Evolutionary conservation across 1,140 invertebrate species (phyloP).

Genomic region (Anoplolepis gracilipes): DNA sequence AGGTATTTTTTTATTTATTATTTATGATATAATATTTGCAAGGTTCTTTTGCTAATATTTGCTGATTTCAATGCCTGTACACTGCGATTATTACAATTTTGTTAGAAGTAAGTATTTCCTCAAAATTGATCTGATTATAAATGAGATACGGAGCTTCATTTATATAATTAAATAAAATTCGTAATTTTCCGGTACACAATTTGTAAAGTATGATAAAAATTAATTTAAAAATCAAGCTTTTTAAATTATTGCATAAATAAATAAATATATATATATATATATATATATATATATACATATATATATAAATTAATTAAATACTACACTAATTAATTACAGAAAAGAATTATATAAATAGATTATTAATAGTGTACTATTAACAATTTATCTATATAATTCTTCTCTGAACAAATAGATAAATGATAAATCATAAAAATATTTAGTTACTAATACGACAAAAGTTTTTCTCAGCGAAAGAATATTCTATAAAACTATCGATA

Average conservation of each 20-base stretch:
- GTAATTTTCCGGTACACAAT: background rate
- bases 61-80: background rate
- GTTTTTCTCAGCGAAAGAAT: background rate
- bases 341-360: no score
- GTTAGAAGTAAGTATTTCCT: background rate
- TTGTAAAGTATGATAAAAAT: background rate
- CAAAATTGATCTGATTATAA: background rate
- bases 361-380: no score
- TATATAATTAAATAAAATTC: slow-evolving; percentile 1
- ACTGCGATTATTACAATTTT: background rate
- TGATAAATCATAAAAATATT: background rate
- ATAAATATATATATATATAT: background rate
- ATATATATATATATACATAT: no score
- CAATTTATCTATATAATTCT: background rate
- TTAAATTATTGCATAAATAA: background rate
- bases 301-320: no score
- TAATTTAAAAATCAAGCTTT: background rate
- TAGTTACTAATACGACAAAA: background rate
- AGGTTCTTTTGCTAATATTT: background rate
- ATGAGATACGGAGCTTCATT: background rate
- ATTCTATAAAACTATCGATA: no score
- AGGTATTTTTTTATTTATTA: slow-evolving; percentile 86
- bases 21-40: background rate
- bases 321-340: no score
- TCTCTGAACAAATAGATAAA: background rate